phyloP scores from a whole-genome alignment of 2,113 vertebrate genomes.

The Lasiurus cinereus region DNA sequence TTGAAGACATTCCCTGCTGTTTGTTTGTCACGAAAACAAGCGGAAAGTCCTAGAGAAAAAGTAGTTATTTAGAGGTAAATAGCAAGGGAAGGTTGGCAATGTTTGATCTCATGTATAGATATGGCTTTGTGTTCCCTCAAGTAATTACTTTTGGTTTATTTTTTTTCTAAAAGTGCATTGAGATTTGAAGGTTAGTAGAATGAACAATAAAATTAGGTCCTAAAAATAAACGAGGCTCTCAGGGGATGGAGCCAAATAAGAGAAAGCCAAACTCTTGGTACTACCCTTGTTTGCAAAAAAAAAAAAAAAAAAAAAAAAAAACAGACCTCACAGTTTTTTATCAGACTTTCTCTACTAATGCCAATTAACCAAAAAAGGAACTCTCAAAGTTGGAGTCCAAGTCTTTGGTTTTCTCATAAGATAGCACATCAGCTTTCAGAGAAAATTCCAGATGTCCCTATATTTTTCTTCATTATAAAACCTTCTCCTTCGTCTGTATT shows the following conservation, averaged over 20 bases:
- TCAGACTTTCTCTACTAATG: conserved; percentile 83
- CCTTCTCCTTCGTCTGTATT: conserved; percentile 70
- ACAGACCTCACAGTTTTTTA: conserved; percentile 60
- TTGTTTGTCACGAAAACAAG: conserved; percentile 60
- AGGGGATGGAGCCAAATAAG: conserved; percentile 71
- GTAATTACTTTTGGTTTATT: conserved; percentile 68
- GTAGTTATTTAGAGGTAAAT: conserved; percentile 71
- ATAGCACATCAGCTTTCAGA: conserved; percentile 80
- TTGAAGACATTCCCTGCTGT: conserved; percentile 71
- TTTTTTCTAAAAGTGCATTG: conserved; percentile 68
- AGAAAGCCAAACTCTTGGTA: conserved; percentile 76
- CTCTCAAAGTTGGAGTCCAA: conserved; percentile 82
- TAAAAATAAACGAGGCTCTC: conserved; percentile 66
- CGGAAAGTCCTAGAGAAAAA: conserved; percentile 55
- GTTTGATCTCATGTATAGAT: conserved; percentile 71
- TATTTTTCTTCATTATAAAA: conserved; percentile 43
- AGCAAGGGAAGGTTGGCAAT: conserved; percentile 66
- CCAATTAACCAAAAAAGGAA: conserved; percentile 79
- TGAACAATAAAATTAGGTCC: conserved; percentile 80
- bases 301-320: neutral
- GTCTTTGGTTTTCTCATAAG: conserved; percentile 81
- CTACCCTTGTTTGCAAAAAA: conserved; percentile 72
- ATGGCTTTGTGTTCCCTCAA: conserved; percentile 55
- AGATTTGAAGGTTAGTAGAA: conserved; percentile 79
- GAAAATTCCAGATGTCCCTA: conserved; percentile 79